Percentiles rank a stretch among this genome's conserved stretches.
These are phyloP conservation scores for Margarornis squamiger DNA, from an alignment of 2,797 vertebrate species.

Conservation along the genomic window DNA sequence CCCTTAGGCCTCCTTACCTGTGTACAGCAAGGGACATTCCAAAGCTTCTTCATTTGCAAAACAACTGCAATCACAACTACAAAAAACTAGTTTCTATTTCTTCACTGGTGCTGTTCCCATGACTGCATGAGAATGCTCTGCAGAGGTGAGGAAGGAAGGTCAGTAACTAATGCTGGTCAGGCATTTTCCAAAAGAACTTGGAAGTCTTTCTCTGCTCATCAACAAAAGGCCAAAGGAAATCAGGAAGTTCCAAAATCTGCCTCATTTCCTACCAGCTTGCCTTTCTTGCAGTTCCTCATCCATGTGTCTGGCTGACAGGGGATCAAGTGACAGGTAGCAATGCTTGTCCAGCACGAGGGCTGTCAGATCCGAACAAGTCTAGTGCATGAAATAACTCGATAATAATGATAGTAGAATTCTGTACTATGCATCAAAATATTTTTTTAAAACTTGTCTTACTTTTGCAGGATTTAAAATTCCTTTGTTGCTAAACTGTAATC, in stretches of 20 bases:
- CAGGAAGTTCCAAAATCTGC: background rate
- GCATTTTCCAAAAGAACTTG: constrained; percentile 9
- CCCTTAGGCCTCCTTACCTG: background rate
- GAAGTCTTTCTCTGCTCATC: background rate
- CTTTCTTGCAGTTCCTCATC: background rate
- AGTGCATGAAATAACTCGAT: background rate
- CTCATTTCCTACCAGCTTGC: background rate
- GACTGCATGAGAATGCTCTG: background rate
- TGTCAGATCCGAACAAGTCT: background rate
- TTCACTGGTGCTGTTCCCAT: background rate
- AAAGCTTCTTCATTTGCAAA: background rate
- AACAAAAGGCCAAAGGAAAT: background rate
- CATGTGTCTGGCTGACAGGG: background rate
- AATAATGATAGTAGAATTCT: background rate
- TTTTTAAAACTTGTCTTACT: background rate
- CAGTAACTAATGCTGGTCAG: background rate
- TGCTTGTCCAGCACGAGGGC: background rate
- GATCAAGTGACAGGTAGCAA: background rate
- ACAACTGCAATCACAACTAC: background rate
- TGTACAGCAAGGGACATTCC: background rate
- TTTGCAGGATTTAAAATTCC: background rate
- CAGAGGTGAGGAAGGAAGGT: constrained; percentile 31
- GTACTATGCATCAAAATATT: background rate
- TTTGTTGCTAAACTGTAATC: background rate
- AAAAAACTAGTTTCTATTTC: background rate